Evolutionary conservation across 2,888 invertebrate species (phyloP).

Genomic region (Hyppa rectilinea): DNA sequence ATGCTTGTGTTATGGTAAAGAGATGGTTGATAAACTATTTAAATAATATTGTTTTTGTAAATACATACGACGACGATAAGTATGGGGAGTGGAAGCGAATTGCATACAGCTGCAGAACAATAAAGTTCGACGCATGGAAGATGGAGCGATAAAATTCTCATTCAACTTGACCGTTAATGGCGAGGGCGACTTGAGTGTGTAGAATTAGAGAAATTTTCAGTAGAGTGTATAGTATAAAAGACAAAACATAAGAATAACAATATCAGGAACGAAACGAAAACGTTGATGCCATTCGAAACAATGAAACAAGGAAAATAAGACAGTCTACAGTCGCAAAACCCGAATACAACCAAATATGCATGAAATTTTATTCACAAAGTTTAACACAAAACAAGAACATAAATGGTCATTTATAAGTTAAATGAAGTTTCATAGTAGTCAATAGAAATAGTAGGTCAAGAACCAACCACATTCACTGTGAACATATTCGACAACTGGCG

Average conservation of each 20-base stretch:
- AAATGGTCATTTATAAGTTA: constrained; percentile 30
- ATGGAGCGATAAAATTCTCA: constrained; percentile 37
- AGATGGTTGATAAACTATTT: too few species aligned
- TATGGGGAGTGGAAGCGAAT: not conserved
- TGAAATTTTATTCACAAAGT: not conserved
- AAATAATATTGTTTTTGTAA: too few species aligned
- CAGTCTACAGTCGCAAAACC: not conserved
- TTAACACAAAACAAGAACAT: constrained; percentile 5
- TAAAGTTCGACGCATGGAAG: constrained; percentile 26
- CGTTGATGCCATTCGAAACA: not conserved
- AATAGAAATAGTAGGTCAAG: constrained; percentile 52
- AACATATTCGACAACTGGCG: constrained; percentile 30
- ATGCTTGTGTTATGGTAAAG: too few species aligned
- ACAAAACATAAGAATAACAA: not conserved
- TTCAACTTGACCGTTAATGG: constrained; percentile 21
- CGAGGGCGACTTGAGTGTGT: constrained; percentile 10
- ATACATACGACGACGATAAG: too few species aligned
- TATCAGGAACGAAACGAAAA: not conserved
- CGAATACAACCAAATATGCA: constrained; percentile 1
- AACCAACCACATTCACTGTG: constrained; percentile 37
- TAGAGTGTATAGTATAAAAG: too few species aligned
- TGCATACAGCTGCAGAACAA: not conserved
- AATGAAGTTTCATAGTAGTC: not conserved
- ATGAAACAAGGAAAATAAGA: constrained; percentile 21
- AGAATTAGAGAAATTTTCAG: too few species aligned